Evolutionary conservation across 2,888 invertebrate genomes (phyloP).

Genomic region (Chymomyza procnemis): DNA sequence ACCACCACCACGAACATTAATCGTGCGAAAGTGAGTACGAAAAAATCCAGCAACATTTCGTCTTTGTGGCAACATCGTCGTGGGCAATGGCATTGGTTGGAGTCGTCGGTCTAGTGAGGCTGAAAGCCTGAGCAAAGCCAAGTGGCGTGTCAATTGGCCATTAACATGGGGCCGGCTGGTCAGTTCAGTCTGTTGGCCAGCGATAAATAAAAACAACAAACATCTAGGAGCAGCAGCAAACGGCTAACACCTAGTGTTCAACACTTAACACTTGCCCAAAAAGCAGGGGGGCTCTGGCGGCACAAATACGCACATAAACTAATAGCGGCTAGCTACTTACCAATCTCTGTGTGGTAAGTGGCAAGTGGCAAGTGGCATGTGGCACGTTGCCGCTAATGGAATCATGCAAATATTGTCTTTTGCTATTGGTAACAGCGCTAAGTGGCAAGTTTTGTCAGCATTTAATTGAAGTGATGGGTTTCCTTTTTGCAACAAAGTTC

Average conservation of each 20-base stretch:
- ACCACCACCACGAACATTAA: conserved; percentile 31
- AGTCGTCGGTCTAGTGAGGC: not conserved
- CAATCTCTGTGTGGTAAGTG: not conserved
- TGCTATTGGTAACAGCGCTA: not conserved
- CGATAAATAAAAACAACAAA: conserved; percentile 57
- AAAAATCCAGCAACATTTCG: conserved; percentile 28
- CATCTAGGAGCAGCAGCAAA: conserved; percentile 20
- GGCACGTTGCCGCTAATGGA: not conserved
- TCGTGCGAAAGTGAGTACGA: conserved; percentile 28
- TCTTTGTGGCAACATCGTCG: conserved; percentile 8
- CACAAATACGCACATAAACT: not conserved
- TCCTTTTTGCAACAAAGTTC: conserved; percentile 1
- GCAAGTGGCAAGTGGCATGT: not conserved
- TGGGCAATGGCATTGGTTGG: no score
- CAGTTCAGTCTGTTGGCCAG: conserved; percentile 22
- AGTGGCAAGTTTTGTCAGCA: conserved; percentile 32
- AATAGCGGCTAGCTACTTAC: not conserved
- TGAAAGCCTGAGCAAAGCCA: conserved; percentile 47
- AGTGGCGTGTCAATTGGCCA: conserved; percentile 73
- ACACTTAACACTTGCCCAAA: conserved; percentile 12
- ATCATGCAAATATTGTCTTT: not conserved
- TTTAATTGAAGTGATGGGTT: conserved; percentile 26
- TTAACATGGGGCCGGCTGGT: conserved; percentile 53
- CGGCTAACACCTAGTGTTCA: conserved; percentile 17
- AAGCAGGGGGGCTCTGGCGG: no score